A percentile compares a stretch with the other conserved stretches of the same genome.
These are phyloP conservation scores for Abscondita cerata DNA, from an alignment of 2,888 invertebrate genomes.

Conservation along the genomic window DNA sequence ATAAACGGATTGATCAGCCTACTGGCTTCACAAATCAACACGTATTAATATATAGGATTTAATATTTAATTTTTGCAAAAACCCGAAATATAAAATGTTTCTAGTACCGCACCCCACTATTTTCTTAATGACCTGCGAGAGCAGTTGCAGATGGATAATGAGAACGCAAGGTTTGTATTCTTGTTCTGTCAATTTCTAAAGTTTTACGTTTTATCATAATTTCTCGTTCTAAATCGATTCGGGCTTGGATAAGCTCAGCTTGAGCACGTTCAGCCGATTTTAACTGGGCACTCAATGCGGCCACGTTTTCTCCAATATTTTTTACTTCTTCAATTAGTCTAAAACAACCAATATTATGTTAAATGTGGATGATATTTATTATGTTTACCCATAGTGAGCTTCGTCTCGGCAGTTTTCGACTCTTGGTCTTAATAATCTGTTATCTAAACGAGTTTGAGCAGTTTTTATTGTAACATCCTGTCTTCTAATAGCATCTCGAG, in stretches of 20 bases:
- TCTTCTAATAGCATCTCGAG: slow-evolving; percentile 73
- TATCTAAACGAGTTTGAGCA: slow-evolving; percentile 85
- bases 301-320: slow-evolving; percentile 72
- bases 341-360: slow-evolving; percentile 22
- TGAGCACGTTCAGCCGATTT: slow-evolving; percentile 69
- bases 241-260: slow-evolving; percentile 63
- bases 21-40: too few species aligned
- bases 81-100: too few species aligned
- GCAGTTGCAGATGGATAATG: slow-evolving; percentile 75
- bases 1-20: too few species aligned
- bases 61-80: too few species aligned
- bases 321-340: slow-evolving; percentile 77
- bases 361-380: too few species aligned
- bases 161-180: slow-evolving; percentile 71
- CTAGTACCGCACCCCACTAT: too few species aligned
- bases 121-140: slow-evolving; percentile 66
- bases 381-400: slow-evolving; percentile 79
- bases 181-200: slow-evolving; percentile 71
- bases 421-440: slow-evolving; percentile 76
- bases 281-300: slow-evolving; percentile 70
- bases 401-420: slow-evolving; percentile 86
- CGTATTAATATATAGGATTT: too few species aligned
- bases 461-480: slow-evolving; percentile 87
- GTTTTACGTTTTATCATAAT: slow-evolving; percentile 75
- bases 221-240: slow-evolving; percentile 69